A percentile compares a stretch with the other conserved stretches of the same genome.
Conservation (phyloP, 23 tunicate genomes). For the Styela clava region DNA sequence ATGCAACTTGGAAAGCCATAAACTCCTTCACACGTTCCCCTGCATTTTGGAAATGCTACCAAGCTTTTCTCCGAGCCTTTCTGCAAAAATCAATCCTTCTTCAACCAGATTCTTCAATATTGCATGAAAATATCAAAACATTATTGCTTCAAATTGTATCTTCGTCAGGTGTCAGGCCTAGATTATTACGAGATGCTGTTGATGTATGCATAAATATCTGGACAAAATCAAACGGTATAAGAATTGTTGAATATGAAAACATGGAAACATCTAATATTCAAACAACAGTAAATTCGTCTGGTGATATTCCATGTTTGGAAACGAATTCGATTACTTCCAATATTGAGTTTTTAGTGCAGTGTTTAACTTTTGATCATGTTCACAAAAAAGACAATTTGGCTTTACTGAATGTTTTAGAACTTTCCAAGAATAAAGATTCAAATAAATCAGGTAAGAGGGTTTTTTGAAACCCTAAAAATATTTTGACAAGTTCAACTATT, state of each 20-base stretch:
- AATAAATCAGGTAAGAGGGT: background rate
- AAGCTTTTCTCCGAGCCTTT: background rate
- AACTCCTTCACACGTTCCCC: slow-evolving; percentile 8
- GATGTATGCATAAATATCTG: background rate
- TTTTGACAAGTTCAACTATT: too few species aligned
- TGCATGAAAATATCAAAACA: background rate
- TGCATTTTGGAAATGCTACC: slow-evolving; percentile 8
- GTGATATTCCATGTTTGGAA: too few species aligned
- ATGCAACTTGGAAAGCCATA: slow-evolving; percentile 6
- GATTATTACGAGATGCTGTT: background rate
- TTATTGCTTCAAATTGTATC: background rate
- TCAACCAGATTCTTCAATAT: background rate
- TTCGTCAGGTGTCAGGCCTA: background rate
- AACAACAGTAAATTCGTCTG: too few species aligned
- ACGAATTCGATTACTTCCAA: background rate
- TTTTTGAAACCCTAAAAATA: too few species aligned
- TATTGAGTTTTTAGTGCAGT: slow-evolving; percentile 44
- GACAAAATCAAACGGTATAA: background rate
- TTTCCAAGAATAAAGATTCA: background rate
- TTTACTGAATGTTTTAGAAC: background rate
- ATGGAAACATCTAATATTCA: too few species aligned
- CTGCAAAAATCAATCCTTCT: background rate
- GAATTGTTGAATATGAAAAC: too few species aligned
- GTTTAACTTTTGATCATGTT: slow-evolving; percentile 36
- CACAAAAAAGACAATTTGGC: slow-evolving; percentile 48